Conservation (phyloP, 2,797 vertebrate genomes). For the Fringilla coelebs region DNA sequence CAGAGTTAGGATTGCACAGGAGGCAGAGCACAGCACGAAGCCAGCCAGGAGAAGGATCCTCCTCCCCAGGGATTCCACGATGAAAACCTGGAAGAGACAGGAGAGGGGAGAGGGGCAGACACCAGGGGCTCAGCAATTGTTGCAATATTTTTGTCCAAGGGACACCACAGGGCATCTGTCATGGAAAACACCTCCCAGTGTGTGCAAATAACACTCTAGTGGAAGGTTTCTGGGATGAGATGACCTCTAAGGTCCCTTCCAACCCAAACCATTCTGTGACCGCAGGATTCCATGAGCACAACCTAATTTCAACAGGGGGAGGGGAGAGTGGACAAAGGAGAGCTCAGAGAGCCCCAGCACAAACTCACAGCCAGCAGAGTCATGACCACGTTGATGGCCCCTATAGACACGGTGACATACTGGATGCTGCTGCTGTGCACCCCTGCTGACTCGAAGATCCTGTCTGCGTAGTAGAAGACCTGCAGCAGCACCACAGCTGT, state of each 20-base stretch:
- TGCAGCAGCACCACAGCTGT: conserved; percentile 41
- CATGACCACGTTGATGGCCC: conserved; percentile 89
- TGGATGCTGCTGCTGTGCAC: conserved; percentile 78
- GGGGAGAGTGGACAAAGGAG: neutral
- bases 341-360: accelerated
- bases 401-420: conserved; percentile 88
- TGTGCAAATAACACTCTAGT: accelerated
- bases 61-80: conserved; percentile 87
- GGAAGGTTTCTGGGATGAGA: neutral
- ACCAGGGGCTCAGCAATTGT: neutral
- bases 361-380: conserved; percentile 82
- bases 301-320: too few relatives aligned
- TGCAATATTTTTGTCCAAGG: neutral
- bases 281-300: neutral
- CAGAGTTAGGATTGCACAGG: conserved; percentile 82
- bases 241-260: neutral
- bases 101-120: neutral
- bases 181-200: neutral
- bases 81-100: conserved; percentile 79
- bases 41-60: conserved; percentile 85
- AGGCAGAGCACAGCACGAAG: conserved; percentile 82
- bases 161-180: accelerated
- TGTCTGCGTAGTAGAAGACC: conserved; percentile 95
- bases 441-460: conserved; percentile 85
- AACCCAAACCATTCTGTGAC: neutral